Percentiles rank a stretch among this genome's conserved stretches.
Evolutionary conservation across 1,140 invertebrate species (phyloP).

Genomic region (Cydia fagiglandana): DNA sequence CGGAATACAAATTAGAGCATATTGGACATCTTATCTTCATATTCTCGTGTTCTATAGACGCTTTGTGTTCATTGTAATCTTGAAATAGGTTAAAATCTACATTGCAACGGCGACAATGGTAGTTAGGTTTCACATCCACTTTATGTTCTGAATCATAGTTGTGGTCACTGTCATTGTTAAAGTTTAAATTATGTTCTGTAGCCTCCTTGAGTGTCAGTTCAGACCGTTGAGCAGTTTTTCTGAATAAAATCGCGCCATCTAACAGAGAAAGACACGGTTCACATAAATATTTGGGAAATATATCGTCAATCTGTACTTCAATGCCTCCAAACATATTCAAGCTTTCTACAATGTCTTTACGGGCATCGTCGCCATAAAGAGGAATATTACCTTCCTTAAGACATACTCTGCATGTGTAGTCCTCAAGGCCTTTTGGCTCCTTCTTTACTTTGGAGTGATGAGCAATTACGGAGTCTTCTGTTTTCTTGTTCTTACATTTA

Average conservation of each 20-base stretch:
- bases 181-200: slow-evolving; percentile 2
- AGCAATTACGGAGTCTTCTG: not conserved
- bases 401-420: slow-evolving; percentile 14
- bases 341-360: slow-evolving; percentile 51
- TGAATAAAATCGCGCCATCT: slow-evolving; percentile 58
- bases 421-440: not conserved
- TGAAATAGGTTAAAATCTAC: slow-evolving; percentile 41
- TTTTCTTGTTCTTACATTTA: not conserved
- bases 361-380: slow-evolving; percentile 49
- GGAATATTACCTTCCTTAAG: slow-evolving; percentile 61
- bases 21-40: slow-evolving; percentile 54
- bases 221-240: slow-evolving; percentile 61
- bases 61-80: slow-evolving; percentile 52
- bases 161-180: slow-evolving; percentile 11
- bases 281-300: slow-evolving; percentile 63
- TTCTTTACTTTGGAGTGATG: slow-evolving; percentile 19
- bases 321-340: slow-evolving; percentile 55
- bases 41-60: slow-evolving; percentile 63
- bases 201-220: slow-evolving; percentile 53
- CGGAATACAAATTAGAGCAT: slow-evolving; percentile 56
- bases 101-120: slow-evolving; percentile 45
- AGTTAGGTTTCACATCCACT: slow-evolving; percentile 35
- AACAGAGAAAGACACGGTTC: slow-evolving; percentile 56
- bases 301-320: slow-evolving; percentile 49
- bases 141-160: slow-evolving; percentile 30